phyloP scores from a whole-genome alignment of 35 echinoderm and acorn worm genomes.

The Heliocidaris tuberculata region DNA sequence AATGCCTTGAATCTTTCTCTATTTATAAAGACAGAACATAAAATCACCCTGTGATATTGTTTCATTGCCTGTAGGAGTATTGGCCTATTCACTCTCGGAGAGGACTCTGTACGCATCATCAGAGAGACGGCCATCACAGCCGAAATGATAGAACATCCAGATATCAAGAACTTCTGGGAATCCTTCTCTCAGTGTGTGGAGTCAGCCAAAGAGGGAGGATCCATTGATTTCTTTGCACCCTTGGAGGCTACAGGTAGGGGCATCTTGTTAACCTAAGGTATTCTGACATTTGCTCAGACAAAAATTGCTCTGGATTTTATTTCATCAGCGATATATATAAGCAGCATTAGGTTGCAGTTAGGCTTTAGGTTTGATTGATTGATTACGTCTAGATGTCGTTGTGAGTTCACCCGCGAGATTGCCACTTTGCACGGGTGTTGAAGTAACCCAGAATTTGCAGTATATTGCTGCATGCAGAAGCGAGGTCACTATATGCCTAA shows the following conservation, averaged over 20 bases:
- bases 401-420: too few species aligned
- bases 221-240: slow-evolving; percentile 86
- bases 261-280: not conserved
- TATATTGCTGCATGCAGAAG: too few species aligned
- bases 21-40: too few species aligned
- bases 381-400: too few species aligned
- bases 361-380: too few species aligned
- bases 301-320: not conserved
- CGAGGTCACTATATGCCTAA: too few species aligned
- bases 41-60: not conserved
- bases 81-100: slow-evolving; percentile 63
- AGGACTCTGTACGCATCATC: slow-evolving; percentile 59
- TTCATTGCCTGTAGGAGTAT: slow-evolving; percentile 56
- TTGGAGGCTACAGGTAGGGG: slow-evolving; percentile 86
- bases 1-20: too few species aligned
- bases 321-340: too few species aligned
- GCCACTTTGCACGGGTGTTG: too few species aligned
- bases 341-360: too few species aligned
- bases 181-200: slow-evolving; percentile 50
- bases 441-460: too few species aligned
- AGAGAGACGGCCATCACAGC: slow-evolving; percentile 55
- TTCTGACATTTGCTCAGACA: not conserved
- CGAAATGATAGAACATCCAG: slow-evolving; percentile 73
- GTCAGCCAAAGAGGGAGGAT: slow-evolving; percentile 58
- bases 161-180: slow-evolving; percentile 92